Evolutionary conservation across 2,797 vertebrate genomes (phyloP), one percentile per base, ranked within the genome.

Genomic region (Danio choprae): DNA sequence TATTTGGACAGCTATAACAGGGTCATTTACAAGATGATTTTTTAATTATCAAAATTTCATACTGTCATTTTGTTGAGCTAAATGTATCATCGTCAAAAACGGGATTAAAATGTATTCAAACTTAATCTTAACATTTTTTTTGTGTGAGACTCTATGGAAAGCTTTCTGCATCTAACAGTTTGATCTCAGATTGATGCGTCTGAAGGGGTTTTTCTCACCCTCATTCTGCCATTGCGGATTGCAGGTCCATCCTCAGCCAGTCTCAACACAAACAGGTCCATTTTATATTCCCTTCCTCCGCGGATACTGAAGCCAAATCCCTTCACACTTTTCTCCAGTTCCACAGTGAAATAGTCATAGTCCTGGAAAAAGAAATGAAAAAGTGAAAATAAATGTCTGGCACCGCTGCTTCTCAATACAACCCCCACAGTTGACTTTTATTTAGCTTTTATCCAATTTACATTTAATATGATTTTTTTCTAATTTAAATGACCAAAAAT

Each of bases 241-340:
- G 98, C 98, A 11, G 98, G 97, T 10, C 98, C 98, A 11, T 99
- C 98, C 90, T 99, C 98, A 48, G 98, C 98, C 82, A 99, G 89
- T 81, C 98, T 95, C 87, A 99, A 71, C 84, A 99, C 97, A 81
- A 97, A 99, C 81, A 99, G 94, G 91, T 99, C 98, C 98, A 99
- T 99, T 92, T 98, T 99, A 91, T 99, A 99, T 73, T 99, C 98
- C 86, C 97, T 94, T 85, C 98, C 98, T 72, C 98, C 98, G 50
- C 97, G 96, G 84, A 99, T 99, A 83, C 98, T 99, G 93, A 99
- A 99, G 86, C 98, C 98, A 86, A 99, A 99, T 15, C 98, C 98
- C 91, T 99, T 99, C 83, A 95, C 87, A 83, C 98, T 98, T 91
- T 98, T 99, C 89, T 99, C 98, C 92, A 99, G 94, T 89, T 99